phyloP scores from a whole-genome alignment of 2,797 vertebrate species.

The Anguilla marmorata region DNA sequence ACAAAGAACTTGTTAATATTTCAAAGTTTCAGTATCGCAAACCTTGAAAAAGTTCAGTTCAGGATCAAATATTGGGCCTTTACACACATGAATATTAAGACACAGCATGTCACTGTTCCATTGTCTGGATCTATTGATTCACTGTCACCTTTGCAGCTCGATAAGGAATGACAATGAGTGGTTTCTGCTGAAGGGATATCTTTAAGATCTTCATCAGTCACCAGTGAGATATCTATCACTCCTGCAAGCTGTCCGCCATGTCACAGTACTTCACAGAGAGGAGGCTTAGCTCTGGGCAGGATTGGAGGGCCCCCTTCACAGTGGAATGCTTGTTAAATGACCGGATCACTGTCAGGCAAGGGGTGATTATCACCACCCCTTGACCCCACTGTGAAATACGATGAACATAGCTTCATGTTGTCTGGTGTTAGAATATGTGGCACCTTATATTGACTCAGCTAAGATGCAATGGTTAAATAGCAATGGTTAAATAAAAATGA shows the following conservation, averaged over 20 bases:
- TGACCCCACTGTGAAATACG: constrained; percentile 4
- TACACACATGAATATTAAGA: neutral
- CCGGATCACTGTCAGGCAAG: constrained; percentile 13
- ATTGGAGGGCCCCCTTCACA: neutral
- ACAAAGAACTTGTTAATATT: neutral
- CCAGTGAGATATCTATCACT: constrained; percentile 1
- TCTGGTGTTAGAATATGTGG: neutral
- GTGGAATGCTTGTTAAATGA: constrained; percentile 15
- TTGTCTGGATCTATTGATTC: neutral
- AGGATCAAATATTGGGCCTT: neutral
- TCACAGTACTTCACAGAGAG: neutral
- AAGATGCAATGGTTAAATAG: too few species aligned
- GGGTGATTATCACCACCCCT: neutral
- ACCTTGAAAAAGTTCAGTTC: too few species aligned
- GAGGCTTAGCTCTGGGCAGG: neutral
- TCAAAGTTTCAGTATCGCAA: neutral
- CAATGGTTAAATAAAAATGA: neutral
- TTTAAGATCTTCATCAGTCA: constrained; percentile 6
- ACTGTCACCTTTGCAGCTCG: neutral
- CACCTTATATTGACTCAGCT: neutral
- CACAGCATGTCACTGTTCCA: neutral
- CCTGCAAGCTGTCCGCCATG: neutral
- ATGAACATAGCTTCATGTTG: neutral
- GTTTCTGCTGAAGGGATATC: neutral
- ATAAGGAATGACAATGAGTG: constrained; percentile 10